phyloP scores from a whole-genome alignment of 1,140 invertebrate species.

The Drosophila trapezifrons region DNA sequence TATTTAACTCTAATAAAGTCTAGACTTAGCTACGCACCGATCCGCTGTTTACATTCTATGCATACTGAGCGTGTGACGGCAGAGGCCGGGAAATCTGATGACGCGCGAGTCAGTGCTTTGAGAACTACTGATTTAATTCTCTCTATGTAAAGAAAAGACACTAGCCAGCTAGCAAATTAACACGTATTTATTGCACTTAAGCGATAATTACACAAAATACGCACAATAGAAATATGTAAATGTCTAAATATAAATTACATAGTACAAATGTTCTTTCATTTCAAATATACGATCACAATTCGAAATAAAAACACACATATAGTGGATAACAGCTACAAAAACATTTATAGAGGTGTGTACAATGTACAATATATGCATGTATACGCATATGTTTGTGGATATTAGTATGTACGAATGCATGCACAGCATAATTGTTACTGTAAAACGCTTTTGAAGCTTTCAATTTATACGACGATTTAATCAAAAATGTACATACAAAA shows the following conservation, averaged over 20 bases:
- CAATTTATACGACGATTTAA: slow-evolving; percentile 71
- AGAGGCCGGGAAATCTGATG: too few species aligned
- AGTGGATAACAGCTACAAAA: slow-evolving; percentile 65
- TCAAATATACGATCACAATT: slow-evolving; percentile 74
- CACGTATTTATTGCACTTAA: slow-evolving; percentile 74
- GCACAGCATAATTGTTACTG: slow-evolving; percentile 54
- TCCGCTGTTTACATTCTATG: too few species aligned
- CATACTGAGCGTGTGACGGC: too few species aligned
- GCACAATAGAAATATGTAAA: slow-evolving; percentile 68
- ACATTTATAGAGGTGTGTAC: slow-evolving; percentile 47
- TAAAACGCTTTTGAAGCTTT: slow-evolving; percentile 71
- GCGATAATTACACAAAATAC: slow-evolving; percentile 66
- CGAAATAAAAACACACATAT: slow-evolving; percentile 60
- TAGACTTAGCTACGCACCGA: too few species aligned
- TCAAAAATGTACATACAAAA: slow-evolving; percentile 75
- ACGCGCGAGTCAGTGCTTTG: too few species aligned
- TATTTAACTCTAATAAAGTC: too few species aligned
- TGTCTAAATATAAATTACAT: slow-evolving; percentile 64
- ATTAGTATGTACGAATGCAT: slow-evolving; percentile 47
- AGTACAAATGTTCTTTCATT: slow-evolving; percentile 50
- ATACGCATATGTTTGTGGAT: slow-evolving; percentile 25
- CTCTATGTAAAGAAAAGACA: not conserved
- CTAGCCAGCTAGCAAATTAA: slow-evolving; percentile 51
- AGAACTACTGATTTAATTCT: too few species aligned
- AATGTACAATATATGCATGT: slow-evolving; percentile 42